phyloP scores from a whole-genome alignment of 2,888 invertebrate species.

The Papilio gigon region DNA sequence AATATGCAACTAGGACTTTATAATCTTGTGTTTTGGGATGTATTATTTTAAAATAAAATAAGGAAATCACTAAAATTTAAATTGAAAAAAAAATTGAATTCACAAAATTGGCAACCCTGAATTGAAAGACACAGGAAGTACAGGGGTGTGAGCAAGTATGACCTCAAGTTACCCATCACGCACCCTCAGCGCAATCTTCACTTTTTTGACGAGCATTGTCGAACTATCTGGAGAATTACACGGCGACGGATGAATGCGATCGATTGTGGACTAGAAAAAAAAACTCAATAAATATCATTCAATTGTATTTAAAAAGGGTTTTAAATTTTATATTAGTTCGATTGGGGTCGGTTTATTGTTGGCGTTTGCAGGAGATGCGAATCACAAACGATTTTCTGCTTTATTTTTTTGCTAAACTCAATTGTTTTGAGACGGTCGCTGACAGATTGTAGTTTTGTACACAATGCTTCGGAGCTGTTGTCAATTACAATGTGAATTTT shows the following conservation, averaged over 20 bases:
- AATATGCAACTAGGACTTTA: neutral
- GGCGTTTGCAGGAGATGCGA: slow-evolving; percentile 61
- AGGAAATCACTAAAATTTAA: neutral
- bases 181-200: slow-evolving; percentile 59
- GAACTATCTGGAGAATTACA: slow-evolving; percentile 74
- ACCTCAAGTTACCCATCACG: slow-evolving; percentile 80
- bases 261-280: slow-evolving; percentile 59
- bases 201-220: slow-evolving; percentile 59
- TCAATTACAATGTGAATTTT: slow-evolving; percentile 51
- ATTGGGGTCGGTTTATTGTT: slow-evolving; percentile 64
- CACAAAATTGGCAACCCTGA: slow-evolving; percentile 62
- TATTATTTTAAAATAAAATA: neutral
- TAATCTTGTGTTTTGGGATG: neutral
- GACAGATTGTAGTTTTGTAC: slow-evolving; percentile 47
- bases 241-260: slow-evolving; percentile 60
- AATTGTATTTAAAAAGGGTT: slow-evolving; percentile 80
- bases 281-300: slow-evolving; percentile 81
- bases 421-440: slow-evolving; percentile 53
- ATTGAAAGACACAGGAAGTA: slow-evolving; percentile 69
- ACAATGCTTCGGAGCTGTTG: slow-evolving; percentile 54
- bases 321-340: slow-evolving; percentile 76
- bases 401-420: slow-evolving; percentile 49
- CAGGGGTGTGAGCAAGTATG: slow-evolving; percentile 79
- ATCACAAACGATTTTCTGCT: slow-evolving; percentile 59
- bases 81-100: neutral